Evolutionary conservation across 2,113 vertebrate genomes (phyloP), one percentile per base, ranked within the genome.

Genomic region (Anarhynchus alexandrinus): DNA sequence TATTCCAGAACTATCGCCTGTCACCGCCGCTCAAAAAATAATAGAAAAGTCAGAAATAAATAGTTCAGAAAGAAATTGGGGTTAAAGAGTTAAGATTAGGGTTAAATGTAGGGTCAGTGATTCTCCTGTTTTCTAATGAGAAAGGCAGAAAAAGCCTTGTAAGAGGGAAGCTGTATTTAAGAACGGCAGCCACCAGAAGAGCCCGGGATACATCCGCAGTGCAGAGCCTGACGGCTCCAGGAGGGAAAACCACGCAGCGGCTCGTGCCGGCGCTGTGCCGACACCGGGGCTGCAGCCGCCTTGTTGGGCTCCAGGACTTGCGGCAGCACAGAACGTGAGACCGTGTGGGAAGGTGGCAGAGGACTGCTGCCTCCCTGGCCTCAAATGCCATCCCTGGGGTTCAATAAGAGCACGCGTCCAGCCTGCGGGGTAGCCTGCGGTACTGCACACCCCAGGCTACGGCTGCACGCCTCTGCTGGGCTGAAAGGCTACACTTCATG

Each of bases 21-120:
- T 88, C 94, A 95, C 82, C 34, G 5, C 29, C 9, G 51, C 93
- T 87, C 81, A 66, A 85, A 88, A 90, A 72, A 82, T 57, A 96
- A 95, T 62, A 80, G 54, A 72, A 65, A 57, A 89, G 38, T 66
- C 88, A 93, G 55, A 96, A 95, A 94, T 49, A 95, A 94, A 96
- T 30, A 89, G 45, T 66, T 85, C 34, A 45, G 81, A 61, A 77
- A 82, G 84, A 94, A 94, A 89, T 16, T 85, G 20, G 49, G 52
- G 91, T 73, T 93, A 91, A 96, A 91, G 69, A n/a, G 25, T 79
- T 93, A 92, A 72, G 52, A 86, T 66, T 34, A 61, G 49, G 49
- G 70, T 54, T 77, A 82, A 94, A 85, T 47, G 73, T 73, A 70
- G 66, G 84, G 78, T 82, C 45, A 80, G 32, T 9, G 6, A 42